Evolutionary conservation across 2,113 vertebrate species (phyloP).

Genomic region (Eurypyga helias): DNA sequence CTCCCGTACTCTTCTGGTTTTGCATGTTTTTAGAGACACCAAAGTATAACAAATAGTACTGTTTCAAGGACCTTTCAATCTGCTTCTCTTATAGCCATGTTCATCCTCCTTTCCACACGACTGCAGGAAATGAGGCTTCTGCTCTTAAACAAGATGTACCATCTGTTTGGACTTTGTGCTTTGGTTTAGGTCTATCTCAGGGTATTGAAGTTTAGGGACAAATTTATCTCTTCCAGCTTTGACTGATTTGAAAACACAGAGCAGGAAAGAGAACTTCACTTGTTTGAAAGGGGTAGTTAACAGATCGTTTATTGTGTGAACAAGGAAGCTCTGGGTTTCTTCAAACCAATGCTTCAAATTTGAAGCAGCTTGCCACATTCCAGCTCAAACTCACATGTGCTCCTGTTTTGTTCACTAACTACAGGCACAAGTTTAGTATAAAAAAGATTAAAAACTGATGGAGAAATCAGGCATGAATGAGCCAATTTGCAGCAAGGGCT

Average conservation of each 20-base stretch:
- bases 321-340: slow-evolving; percentile 18
- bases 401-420: not conserved
- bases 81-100: not conserved
- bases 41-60: not conserved
- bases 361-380: not conserved
- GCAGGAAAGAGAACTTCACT: slow-evolving; percentile 15
- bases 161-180: not conserved
- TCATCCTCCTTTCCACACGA: not conserved
- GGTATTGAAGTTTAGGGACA: not conserved
- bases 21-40: not conserved
- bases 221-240: not conserved
- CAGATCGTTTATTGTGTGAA: not conserved
- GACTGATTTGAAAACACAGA: slow-evolving; percentile 33
- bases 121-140: not conserved
- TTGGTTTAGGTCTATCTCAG: not conserved
- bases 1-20: not conserved
- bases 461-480: not conserved
- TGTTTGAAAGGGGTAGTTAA: slow-evolving; percentile 20
- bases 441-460: not conserved
- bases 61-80: not conserved
- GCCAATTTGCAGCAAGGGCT: not conserved
- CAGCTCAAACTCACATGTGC: not conserved
- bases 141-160: not conserved
- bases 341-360: not conserved
- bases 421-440: not conserved